Evolutionary conservation across 2,113 vertebrate species (phyloP), one percentile per base, ranked within the genome.

Genomic region (Hucho hucho): DNA sequence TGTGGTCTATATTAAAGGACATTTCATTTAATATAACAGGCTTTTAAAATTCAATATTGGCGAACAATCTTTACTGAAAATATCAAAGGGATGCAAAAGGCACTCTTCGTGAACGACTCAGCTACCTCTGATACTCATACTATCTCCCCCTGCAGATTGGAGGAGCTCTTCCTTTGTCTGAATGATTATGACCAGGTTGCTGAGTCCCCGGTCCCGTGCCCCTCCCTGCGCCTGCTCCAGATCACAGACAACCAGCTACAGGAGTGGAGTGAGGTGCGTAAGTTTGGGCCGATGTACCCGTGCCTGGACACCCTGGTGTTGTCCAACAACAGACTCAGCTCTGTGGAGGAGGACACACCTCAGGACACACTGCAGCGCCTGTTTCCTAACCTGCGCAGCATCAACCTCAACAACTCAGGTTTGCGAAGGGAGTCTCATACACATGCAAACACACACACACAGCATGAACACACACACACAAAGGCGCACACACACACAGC

Each of bases 391-490:
- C 92, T 99, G 67, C 91, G 94, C 43, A 95, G 94, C 89, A 96
- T 99, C 93, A 99, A 97, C 89, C 95, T 99, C 85, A 98, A 96
- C 91, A 98, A 98, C 89, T 96, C 97, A 93, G 96, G 97, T 99
- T 87, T 81, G 73, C n/a, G 47, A 64, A 53, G 56, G 4, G 9
- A n/a, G 37, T 32, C 66, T 43, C 20, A 56, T 3, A 4, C n/a
- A 28, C 32, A 46, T 1, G n/a, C 70, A 56, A 14, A 56, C 49
- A 6, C 47, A 56, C 49, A 56, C 37, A 43, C 28, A 59, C 25
- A 28, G 4, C 5, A 28, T 28, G 28, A 28, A 28, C 9, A 37
- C 29, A 24, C 59, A 13, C n/a, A 9, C 32, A 11, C 26, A 37
- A 11, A 14, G 1, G n/a, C 22, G 2, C 70, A 14, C 26, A 29